Percentiles rank a stretch among this genome's conserved stretches.
These are phyloP conservation scores for Pitangus sulphuratus DNA, from an alignment of 2,797 vertebrate species.

Conservation along the genomic window DNA sequence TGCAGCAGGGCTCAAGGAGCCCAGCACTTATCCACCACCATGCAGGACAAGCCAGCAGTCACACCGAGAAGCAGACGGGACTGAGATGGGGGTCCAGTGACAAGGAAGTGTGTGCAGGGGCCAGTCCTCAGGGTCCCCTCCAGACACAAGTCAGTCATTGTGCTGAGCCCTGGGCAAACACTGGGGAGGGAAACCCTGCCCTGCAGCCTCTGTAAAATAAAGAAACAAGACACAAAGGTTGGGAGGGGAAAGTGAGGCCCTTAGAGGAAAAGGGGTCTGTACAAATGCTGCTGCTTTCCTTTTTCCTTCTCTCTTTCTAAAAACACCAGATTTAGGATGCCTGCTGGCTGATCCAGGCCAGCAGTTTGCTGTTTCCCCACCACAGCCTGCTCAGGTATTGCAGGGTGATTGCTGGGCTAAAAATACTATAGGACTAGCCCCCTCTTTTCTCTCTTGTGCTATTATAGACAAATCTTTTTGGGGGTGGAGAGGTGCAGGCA, in stretches of 20 bases:
- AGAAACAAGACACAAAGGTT: constrained; percentile 63
- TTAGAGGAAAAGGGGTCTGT: not conserved
- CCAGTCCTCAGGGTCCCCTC: not conserved
- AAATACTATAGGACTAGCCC: fast-evolving
- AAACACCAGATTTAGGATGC: not conserved
- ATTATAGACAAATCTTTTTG: fast-evolving
- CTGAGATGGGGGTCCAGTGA: fast-evolving
- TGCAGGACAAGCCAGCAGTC: not conserved
- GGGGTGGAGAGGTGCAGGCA: not conserved
- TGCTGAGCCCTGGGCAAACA: constrained; percentile 49
- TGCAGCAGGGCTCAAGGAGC: not conserved
- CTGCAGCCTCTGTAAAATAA: constrained; percentile 40
- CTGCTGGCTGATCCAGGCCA: not conserved
- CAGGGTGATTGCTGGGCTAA: not conserved
- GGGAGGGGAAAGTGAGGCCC: constrained; percentile 63
- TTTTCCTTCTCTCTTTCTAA: not conserved
- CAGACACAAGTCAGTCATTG: constrained; percentile 46
- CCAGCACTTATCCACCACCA: fast-evolving
- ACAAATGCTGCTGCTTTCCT: not conserved
- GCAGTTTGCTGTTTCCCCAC: not conserved
- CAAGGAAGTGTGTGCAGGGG: not conserved
- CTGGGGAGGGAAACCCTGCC: constrained; percentile 62
- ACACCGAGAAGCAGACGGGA: not conserved
- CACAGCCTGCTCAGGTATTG: not conserved
- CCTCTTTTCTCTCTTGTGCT: not conserved